phyloP scores from a whole-genome alignment of 2,113 vertebrate species.

The Orycteropus afer region DNA sequence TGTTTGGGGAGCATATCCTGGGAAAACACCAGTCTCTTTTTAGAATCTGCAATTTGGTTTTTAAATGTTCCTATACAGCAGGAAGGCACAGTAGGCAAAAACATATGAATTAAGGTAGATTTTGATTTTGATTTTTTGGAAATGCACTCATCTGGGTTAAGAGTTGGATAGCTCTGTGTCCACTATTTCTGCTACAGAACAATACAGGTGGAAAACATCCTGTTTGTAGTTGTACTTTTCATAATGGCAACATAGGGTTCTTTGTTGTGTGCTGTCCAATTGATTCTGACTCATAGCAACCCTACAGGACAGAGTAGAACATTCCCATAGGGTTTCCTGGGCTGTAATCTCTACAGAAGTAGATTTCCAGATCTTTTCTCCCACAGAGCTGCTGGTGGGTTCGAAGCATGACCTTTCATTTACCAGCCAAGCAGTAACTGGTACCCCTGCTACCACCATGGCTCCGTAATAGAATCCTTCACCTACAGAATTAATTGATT shows the following conservation, averaged over 20 bases:
- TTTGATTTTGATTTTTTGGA: background rate
- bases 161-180: background rate
- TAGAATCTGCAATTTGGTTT: conserved; percentile 59
- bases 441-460: too few relatives aligned
- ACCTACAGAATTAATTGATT: background rate
- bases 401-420: too few relatives aligned
- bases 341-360: too few relatives aligned
- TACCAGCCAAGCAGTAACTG: too few relatives aligned
- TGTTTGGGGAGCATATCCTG: background rate
- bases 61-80: conserved; percentile 44
- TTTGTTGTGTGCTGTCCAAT: too few relatives aligned
- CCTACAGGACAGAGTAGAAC: too few relatives aligned
- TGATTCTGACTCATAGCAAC: too few relatives aligned
- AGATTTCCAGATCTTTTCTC: too few relatives aligned
- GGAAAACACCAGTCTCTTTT: conserved; percentile 20
- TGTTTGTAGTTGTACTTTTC: background rate
- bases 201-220: background rate
- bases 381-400: too few relatives aligned
- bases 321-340: too few relatives aligned
- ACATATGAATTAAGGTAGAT: background rate
- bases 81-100: conserved; percentile 24
- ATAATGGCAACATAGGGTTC: background rate
- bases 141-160: conserved; percentile 6
- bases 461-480: too few relatives aligned
- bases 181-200: conserved; percentile 1